Evolutionary conservation across 2,797 vertebrate species (phyloP), one percentile per base, ranked within the genome.

Genomic region (Dermochelys coriacea): DNA sequence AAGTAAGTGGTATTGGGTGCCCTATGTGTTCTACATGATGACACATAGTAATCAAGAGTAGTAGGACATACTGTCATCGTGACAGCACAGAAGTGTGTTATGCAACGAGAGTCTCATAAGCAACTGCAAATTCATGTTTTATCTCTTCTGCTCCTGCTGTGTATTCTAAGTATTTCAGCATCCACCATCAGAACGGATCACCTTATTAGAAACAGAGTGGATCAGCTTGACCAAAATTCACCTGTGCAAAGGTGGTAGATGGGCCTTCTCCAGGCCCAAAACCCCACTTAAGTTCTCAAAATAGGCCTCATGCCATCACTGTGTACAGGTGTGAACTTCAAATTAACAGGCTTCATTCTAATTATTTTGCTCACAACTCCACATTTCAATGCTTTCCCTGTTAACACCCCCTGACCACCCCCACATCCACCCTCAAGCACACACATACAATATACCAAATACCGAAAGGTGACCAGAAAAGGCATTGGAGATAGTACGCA

Each of bases 51-150:
- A 47, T 75, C 37, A 77, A 49, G 45, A 95, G 29, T 34, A 86
- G 52, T 52, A 0, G 0, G 86, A 84, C 21, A 92, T 27, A 34
- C 12, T 0, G 0, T 80, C n/a, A 52, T 37, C 3, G 54, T 1
- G 5, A 41, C 41, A 50, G 49, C n/a, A 45, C 61, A 64, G 51
- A 80, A 3, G 3, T 0, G 0, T 5, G 5, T 25, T 61, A 27
- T n/a, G 31, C 49, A 14, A 50, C 11, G 4, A 15, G 34, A n/a
- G 57, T 11, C 0, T 0, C 9, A 27, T 0, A 0, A 83, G 41
- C 14, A 71, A 71, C n/a, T 71, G 23, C 0, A 0, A 21, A 15
- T 11, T 84, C 15, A 0, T 1, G 55, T 52, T 61, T 82, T 9
- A 6, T 55, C 64, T 77, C 18, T 1, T 8, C 88, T 85, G 37